Conservation (phyloP, 2,797 vertebrate genomes). For the Sparus aurata region DNA sequence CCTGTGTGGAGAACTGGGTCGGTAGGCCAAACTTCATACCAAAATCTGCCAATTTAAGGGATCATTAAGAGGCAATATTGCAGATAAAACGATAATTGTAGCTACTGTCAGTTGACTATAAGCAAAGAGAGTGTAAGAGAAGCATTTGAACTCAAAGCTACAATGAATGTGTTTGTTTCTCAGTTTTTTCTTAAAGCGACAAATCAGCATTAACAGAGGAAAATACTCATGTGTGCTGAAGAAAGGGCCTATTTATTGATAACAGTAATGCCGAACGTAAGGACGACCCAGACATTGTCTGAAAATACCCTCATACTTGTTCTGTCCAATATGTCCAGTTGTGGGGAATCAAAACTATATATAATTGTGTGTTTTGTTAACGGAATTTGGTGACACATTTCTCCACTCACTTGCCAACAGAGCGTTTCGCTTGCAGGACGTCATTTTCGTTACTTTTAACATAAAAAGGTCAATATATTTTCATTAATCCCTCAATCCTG, state of each 20-base stretch:
- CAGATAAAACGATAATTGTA: background rate
- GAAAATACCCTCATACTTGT: accelerated
- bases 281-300: accelerated
- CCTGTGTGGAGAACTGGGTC: background rate
- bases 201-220: background rate
- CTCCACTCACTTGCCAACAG: background rate
- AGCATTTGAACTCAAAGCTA: background rate
- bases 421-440: too few relatives aligned
- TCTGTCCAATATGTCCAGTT: accelerated
- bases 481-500: background rate
- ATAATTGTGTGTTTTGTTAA: background rate
- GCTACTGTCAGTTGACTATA: too few relatives aligned
- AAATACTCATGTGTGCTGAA: background rate
- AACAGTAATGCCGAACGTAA: background rate
- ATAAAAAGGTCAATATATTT: background rate
- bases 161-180: background rate
- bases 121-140: background rate
- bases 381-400: background rate
- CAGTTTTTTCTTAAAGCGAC: background rate
- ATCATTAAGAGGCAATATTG: accelerated
- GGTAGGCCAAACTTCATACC: background rate
- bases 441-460: background rate
- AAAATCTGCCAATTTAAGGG: conserved; percentile 7
- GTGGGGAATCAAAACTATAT: accelerated
- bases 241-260: background rate